Base-by-base conservation (phyloP, 2,888 invertebrate species). In the Bombylius discolor region DNA sequence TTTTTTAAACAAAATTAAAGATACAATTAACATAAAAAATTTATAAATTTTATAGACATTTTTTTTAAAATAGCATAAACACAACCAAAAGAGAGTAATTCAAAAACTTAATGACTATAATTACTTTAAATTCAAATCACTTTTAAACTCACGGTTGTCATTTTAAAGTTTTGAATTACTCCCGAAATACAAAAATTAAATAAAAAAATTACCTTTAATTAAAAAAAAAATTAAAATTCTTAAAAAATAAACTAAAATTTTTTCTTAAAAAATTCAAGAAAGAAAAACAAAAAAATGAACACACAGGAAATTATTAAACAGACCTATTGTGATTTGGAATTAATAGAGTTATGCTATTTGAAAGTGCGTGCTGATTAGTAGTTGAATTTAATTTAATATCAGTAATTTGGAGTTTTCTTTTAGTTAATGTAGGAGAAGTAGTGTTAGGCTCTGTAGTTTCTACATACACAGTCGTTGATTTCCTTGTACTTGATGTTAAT, bases 311-410 rank as follows among this genome's bases (percentile, higher is more conserved):
- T 32, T 47, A 46, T 44, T 66, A 66, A 66, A 70, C 71, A 66
- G 68, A 72, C 72, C 72, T 70, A 68, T 68, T 68, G 34, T 55
- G 66, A 65, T 67, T 69, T 59, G 68, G 63, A 58, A 68, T 70
- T 60, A 67, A 71, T 58, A 70, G 67, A 60, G 71, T 42, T 11
- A 42, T 71, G 66, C 72, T 71, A 62, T 73, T 71, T 64, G 68
- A 75, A 60, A 79, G 75, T 54, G 74, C 79, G 68, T 76, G 74
- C 57, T 77, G 77, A 70, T 80, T 80, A 62, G 80, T 80, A 60
- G 79, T 79, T 51, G 77, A 79, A 61, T 78, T 72, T 63, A 80
- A 70, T 65, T 76, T 75, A 59, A 76, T 74, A 62, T 76, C 77
- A 55, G 77, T 77, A 62, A 80, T 79, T 66, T 76, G 73, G 62